Percentiles rank a stretch among this genome's conserved stretches.
Evolutionary conservation across 2,113 vertebrate species (phyloP).

Genomic region (Gambusia holbrooki): DNA sequence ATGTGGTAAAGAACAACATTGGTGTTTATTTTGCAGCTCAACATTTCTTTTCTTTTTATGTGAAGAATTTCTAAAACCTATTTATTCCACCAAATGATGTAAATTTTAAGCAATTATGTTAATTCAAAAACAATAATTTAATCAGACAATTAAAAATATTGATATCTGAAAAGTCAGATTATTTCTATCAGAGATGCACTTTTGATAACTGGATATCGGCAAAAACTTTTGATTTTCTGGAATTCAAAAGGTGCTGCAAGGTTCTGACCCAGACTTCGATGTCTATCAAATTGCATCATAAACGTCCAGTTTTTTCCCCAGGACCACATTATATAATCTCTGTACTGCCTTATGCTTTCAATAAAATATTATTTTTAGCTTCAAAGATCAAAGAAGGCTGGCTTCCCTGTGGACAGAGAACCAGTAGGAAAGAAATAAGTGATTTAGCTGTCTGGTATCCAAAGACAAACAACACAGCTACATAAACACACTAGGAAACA

Average conservation of each 20-base stretch:
- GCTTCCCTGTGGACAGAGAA: constrained; percentile 39
- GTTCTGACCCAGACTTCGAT: constrained; percentile 11
- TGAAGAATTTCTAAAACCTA: too few relatives aligned
- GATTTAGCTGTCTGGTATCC: constrained; percentile 53
- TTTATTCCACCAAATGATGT: not conserved
- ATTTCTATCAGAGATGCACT: not conserved
- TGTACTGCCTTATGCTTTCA: constrained; percentile 53
- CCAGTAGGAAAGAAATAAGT: constrained; percentile 11
- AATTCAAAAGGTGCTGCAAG: constrained; percentile 18
- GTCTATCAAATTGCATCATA: constrained; percentile 58
- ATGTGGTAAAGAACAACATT: not conserved
- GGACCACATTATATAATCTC: constrained; percentile 47
- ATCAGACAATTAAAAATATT: not conserved
- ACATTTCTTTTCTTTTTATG: too few relatives aligned
- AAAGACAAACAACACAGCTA: constrained; percentile 38
- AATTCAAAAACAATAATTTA: not conserved
- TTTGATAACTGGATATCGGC: not conserved
- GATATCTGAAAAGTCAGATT: not conserved
- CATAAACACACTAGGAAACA: constrained; percentile 15
- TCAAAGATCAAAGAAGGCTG: constrained; percentile 54
- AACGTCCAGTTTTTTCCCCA: constrained; percentile 15
- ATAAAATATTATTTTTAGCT: constrained; percentile 60
- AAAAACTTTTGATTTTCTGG: constrained; percentile 24
- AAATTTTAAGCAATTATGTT: not conserved
- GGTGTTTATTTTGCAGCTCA: not conserved